Percentiles rank a stretch among this genome's conserved stretches.
Conservation (phyloP, 2,888 invertebrate genomes). For the Argynnis bischoffii region DNA sequence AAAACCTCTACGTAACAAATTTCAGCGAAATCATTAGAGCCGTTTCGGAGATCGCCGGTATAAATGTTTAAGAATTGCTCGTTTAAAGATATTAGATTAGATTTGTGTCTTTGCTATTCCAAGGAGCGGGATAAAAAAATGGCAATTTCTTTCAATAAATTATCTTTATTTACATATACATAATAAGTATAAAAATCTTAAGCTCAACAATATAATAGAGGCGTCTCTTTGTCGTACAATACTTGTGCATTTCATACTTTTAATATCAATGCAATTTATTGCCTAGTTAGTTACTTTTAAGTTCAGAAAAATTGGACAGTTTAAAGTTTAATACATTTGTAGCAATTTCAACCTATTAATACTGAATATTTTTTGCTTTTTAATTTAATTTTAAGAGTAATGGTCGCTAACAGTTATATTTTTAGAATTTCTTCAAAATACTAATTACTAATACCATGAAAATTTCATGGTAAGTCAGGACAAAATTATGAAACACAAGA, state of each 20-base stretch:
- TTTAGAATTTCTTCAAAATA: background rate
- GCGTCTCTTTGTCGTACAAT: constrained; percentile 35
- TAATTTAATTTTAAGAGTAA: background rate
- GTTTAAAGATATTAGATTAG: too few species aligned
- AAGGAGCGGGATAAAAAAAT: constrained; percentile 28
- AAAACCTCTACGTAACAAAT: too few species aligned
- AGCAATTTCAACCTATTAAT: too few species aligned
- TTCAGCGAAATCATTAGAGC: too few species aligned
- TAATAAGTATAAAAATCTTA: constrained; percentile 49
- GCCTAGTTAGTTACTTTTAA: background rate
- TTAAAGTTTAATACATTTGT: too few species aligned
- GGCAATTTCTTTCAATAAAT: constrained; percentile 52
- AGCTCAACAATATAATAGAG: constrained; percentile 52
- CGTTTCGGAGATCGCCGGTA: too few species aligned
- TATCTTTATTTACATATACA: constrained; percentile 63
- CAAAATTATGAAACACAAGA: constrained; percentile 5
- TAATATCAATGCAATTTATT: background rate
- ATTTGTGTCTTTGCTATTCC: too few species aligned
- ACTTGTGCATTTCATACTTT: constrained; percentile 21
- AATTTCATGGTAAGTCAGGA: background rate
- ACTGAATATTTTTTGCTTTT: too few species aligned
- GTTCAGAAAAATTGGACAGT: background rate
- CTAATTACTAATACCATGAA: too few species aligned
- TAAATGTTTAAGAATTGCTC: too few species aligned
- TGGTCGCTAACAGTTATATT: background rate